Base-by-base conservation (phyloP, 2,113 vertebrate genomes). In the Acrocephalus arundinaceus region DNA sequence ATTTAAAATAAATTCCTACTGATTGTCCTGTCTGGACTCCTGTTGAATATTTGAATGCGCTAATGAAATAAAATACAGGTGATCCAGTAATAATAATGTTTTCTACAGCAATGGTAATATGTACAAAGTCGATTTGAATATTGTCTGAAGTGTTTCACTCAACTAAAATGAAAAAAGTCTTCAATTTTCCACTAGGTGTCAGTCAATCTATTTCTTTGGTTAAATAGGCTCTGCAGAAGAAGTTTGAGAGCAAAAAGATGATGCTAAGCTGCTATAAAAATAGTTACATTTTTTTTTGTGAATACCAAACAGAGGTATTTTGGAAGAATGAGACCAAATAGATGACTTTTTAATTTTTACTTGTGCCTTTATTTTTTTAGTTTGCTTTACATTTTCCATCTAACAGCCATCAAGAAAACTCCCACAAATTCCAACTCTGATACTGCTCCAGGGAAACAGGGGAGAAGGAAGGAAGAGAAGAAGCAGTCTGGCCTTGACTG, bases 121-220 rank as follows among this genome's bases (percentile, higher is more conserved):
- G 15, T 37, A 35, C n/a, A 20, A 35, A 61, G 35, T n/a, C 0
- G 0, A 37, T 89, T 66, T 58, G 84, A 93, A 49, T 30, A 46
- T 24, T 33, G 8, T 24, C 24, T 63, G 18, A 54, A 68, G 17
- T 21, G 6, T 73, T 83, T 58, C 15, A 13, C 13, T 45, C 11
- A 12, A 30, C 9, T 35, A 57, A 54, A 51, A 46, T 31, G 24
- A 35, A 49, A 46, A 63, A 57, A 82, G 76, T 15, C 41, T 81
- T 85, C 14, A 10, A 0, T 46, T 86, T 91, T 79, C 96, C 97
- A 91, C 96, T 92, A 97, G 97, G 68, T 95, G 97, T 96, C 87
- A 94, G 93, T 71, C 84, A 74, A 28, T 87, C 59, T 95, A 80
- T 96, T 91, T 63, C 22, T 90, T 77, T 78, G 61, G 25, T 27